Conservation (phyloP, 92 coral and sea anemone species). For the Anthopleura xanthogrammica region DNA sequence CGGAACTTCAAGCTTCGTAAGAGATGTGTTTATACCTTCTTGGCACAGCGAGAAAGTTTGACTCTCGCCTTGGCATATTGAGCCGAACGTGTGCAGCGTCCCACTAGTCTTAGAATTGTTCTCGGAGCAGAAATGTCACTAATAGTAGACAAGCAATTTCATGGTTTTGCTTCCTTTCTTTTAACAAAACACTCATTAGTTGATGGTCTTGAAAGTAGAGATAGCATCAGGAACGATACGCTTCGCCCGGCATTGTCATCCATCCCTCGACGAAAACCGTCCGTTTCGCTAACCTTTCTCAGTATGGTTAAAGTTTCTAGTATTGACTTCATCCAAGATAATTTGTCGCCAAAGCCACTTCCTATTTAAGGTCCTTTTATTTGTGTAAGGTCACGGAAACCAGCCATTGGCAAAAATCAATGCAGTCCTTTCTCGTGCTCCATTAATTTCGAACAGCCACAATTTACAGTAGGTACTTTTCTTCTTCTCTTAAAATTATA, state of each 20-base stretch:
- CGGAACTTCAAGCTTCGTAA: not conserved
- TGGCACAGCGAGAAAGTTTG: conserved; percentile 6
- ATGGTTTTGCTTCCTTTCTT: conserved; percentile 34
- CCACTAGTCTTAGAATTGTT: conserved; percentile 21
- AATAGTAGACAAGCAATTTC: conserved; percentile 35
- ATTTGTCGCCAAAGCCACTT: conserved; percentile 14
- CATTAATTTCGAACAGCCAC: not conserved
- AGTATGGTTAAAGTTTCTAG: conserved; percentile 12
- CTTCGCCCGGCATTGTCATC: conserved; percentile 16
- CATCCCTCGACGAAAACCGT: conserved; percentile 13
- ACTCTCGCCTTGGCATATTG: not conserved
- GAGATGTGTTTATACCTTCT: not conserved
- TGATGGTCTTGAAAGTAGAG: conserved; percentile 21
- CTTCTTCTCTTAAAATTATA: not conserved
- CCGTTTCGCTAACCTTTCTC: not conserved
- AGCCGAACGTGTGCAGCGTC: conserved; percentile 7
- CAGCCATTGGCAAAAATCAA: conserved; percentile 14
- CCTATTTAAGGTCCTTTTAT: conserved; percentile 31
- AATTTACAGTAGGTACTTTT: not conserved
- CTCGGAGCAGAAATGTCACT: conserved; percentile 19
- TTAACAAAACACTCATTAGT: conserved; percentile 43
- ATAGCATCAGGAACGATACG: conserved; percentile 21
- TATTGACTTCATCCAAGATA: conserved; percentile 6
- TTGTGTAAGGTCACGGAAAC: conserved; percentile 29
- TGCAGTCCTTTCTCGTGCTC: conserved; percentile 9